Percentiles rank a stretch among this genome's conserved stretches.
These are phyloP conservation scores for Troglohyphantes excavatus DNA, from an alignment of 2,888 invertebrate genomes.

Conservation along the genomic window DNA sequence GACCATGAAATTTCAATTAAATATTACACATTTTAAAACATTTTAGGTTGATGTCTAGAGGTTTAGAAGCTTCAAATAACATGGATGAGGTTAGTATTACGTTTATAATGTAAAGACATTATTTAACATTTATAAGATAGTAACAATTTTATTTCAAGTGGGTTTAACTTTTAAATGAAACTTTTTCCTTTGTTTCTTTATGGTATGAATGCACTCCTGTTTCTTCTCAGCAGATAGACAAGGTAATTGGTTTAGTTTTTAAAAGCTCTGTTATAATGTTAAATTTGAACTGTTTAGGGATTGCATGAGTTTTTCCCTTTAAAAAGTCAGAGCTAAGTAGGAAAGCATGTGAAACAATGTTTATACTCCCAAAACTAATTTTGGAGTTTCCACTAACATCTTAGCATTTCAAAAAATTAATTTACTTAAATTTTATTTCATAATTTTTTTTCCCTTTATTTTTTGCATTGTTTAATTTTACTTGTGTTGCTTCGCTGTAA, in stretches of 20 bases:
- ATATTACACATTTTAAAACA: not conserved
- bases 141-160: not conserved
- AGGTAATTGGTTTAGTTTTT: slow-evolving; percentile 18
- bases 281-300: not conserved
- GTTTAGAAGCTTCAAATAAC: slow-evolving; percentile 18
- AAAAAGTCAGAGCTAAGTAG: not conserved
- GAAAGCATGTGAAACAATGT: not conserved
- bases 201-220: slow-evolving; percentile 15
- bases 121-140: no score
- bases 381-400: no score
- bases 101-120: no score
- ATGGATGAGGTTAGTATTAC: slow-evolving; percentile 54
- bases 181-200: not conserved
- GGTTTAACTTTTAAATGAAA: not conserved
- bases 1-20: no score
- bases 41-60: slow-evolving; percentile 60
- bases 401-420: no score
- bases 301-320: no score
- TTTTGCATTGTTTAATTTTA: no score
- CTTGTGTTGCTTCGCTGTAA: no score
- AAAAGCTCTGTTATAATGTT: not conserved
- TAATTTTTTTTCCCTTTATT: no score
- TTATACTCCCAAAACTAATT: no score
- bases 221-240: slow-evolving; percentile 28
- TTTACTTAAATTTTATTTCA: no score